Evolutionary conservation across 2,888 invertebrate genomes (phyloP), one percentile per base, ranked within the genome.

Genomic region (Girardia tigrina): DNA sequence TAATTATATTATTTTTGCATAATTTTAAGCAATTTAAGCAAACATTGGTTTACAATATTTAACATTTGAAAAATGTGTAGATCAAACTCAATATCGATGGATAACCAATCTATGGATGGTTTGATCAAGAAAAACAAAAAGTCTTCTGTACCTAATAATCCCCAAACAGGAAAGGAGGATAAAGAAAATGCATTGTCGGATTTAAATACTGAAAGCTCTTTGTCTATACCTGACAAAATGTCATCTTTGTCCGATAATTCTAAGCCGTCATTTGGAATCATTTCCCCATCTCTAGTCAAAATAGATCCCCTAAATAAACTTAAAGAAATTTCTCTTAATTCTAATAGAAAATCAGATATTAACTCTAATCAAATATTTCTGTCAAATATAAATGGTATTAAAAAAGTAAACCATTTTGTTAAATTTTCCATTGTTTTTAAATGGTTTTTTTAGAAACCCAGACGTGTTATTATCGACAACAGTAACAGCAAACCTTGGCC

Each of bases 221-320:
- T 56, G n/a, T 20, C 23, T n/a, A 12, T 56, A 8, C 8, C 56
- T n/a, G 56, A 56, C n/a, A 16, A 23, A n/a, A 16, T 56, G 4
- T 56, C 56, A 56, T 56, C 56, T 4, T 23, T 6, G 4, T 56
- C 56, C n/a, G 23, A 56, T 16, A 4, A 56, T 56, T 56, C 56
- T 4, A 56, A 56, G 23, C n/a, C 4, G 4, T 56, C 56, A 20
- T 56, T 56, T 23, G 4, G 8, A 20, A 56, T 56, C 56, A 56
- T 56, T 20, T 56, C 56, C 23, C 56, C 56, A 4, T 56, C 56
- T 56, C 56, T 56, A 56, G 56, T 56, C 56, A 56, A 56, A 56
- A 20, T 23, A 8, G 56, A 56, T 23, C n/a, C n/a, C 23, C 56
- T 20, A 56, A 56, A 56, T 16, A 56, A 56, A 56, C 56, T 56